Evolutionary conservation across 2,113 vertebrate genomes (phyloP).

Genomic region (Rhinopomastus cyanomelas): DNA sequence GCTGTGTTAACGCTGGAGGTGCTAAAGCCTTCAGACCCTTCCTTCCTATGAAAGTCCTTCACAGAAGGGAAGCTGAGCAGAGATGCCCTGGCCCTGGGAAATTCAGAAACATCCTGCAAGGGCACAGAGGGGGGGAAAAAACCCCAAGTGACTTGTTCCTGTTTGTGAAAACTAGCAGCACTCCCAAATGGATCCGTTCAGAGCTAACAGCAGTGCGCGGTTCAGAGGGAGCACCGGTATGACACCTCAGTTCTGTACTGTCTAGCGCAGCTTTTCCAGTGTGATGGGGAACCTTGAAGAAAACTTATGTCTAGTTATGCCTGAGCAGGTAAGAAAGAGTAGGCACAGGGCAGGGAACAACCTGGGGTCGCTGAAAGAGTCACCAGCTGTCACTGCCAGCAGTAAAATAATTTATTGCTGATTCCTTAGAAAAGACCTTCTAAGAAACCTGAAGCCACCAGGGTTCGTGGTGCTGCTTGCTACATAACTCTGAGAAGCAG

Average conservation of each 20-base stretch:
- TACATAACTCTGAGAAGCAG: background rate
- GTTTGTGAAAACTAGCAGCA: background rate
- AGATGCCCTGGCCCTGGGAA: background rate
- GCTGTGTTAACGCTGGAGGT: background rate
- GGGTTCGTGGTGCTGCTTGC: background rate
- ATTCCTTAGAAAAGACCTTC: background rate
- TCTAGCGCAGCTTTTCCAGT: background rate
- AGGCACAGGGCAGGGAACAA: background rate
- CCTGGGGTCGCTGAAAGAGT: background rate
- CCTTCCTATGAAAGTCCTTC: accelerated
- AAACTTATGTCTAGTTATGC: background rate
- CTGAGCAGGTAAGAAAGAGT: background rate
- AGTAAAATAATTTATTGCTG: background rate
- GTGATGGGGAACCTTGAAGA: background rate
- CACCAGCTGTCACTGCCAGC: background rate
- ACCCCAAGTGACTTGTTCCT: no score
- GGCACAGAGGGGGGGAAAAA: background rate
- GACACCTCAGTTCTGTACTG: accelerated
- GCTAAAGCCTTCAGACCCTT: background rate
- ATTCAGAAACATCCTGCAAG: background rate
- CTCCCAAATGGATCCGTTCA: accelerated
- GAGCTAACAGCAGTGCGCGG: background rate
- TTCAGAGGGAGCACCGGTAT: background rate
- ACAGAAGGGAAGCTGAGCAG: background rate
- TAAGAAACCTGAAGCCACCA: background rate